Percentiles rank a stretch among this genome's conserved stretches.
phyloP scores from a whole-genome alignment of 2,113 vertebrate genomes.

The Zosterops borbonicus region DNA sequence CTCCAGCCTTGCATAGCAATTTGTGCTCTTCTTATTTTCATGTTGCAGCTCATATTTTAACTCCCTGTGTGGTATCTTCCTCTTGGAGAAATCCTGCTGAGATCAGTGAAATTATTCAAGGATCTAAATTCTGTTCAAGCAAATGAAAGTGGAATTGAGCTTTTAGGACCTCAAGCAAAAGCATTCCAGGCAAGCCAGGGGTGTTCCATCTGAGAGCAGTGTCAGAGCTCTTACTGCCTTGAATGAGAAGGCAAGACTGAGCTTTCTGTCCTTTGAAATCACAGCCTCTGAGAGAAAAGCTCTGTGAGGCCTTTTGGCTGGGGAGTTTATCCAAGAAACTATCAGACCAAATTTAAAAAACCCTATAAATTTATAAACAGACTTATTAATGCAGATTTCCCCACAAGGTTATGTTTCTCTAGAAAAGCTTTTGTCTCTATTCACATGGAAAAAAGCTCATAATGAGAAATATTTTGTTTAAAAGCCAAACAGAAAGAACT shows the following conservation, averaged over 20 bases:
- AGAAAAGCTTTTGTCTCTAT: neutral
- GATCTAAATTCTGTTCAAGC: neutral
- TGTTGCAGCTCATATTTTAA: neutral
- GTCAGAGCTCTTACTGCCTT: neutral
- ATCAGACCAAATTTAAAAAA: neutral
- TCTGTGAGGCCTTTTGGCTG: neutral
- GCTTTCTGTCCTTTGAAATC: neutral
- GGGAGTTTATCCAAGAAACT: neutral
- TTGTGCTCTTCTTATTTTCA: neutral
- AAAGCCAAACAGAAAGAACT: neutral
- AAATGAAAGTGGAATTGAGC: neutral
- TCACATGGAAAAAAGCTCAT: neutral
- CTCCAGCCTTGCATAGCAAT: neutral
- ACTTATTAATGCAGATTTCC: neutral
- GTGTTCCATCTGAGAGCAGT: neutral
- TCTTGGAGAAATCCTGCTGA: neutral
- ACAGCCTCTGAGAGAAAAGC: neutral
- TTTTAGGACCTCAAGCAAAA: neutral
- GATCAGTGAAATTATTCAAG: neutral
- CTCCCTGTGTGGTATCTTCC: neutral
- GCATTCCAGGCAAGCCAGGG: neutral
- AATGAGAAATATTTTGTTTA: neutral
- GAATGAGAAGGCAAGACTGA: neutral
- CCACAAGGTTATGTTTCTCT: neutral
- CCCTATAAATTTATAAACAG: neutral